A percentile compares a stretch with the other conserved stretches of the same genome.
These are phyloP conservation scores for Astropecten irregularis DNA, from an alignment of 53 echinoderm and acorn worm species.

Conservation along the genomic window DNA sequence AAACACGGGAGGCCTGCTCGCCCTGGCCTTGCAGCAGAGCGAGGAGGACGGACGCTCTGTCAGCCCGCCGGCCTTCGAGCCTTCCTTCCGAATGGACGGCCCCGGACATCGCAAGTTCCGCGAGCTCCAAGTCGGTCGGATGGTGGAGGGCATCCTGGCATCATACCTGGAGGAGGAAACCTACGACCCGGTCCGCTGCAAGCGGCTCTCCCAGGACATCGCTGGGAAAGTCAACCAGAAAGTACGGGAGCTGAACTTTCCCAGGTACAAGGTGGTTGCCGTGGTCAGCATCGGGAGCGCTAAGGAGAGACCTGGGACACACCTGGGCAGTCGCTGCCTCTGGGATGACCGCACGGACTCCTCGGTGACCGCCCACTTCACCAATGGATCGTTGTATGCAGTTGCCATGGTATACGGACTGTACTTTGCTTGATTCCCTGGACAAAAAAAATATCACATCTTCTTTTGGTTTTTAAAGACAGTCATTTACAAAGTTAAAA, in stretches of 20 bases:
- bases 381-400: slow-evolving; percentile 77
- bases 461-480: not conserved
- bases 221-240: slow-evolving; percentile 71
- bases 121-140: slow-evolving; percentile 55
- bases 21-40: not conserved
- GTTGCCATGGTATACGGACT: slow-evolving; percentile 86
- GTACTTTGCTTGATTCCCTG: slow-evolving; percentile 72
- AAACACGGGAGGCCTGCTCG: not conserved
- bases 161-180: slow-evolving; percentile 21
- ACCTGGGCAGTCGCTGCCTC: slow-evolving; percentile 83
- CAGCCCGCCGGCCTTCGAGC: slow-evolving; percentile 65
- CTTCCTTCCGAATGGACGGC: slow-evolving; percentile 73
- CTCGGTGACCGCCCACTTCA: slow-evolving; percentile 67
- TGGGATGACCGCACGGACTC: slow-evolving; percentile 87
- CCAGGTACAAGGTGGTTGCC: slow-evolving; percentile 81
- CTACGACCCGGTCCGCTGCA: slow-evolving; percentile 78
- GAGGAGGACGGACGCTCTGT: not conserved
- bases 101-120: slow-evolving; percentile 65
- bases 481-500: too few relatives aligned
- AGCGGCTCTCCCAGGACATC: slow-evolving; percentile 65
- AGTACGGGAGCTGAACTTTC: slow-evolving; percentile 62
- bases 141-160: slow-evolving; percentile 59
- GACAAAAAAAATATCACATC: not conserved
- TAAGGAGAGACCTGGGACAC: slow-evolving; percentile 76
- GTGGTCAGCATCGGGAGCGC: slow-evolving; percentile 85